Evolutionary conservation across 2,888 invertebrate species (phyloP).

Genomic region (Aspidiotus destructor): DNA sequence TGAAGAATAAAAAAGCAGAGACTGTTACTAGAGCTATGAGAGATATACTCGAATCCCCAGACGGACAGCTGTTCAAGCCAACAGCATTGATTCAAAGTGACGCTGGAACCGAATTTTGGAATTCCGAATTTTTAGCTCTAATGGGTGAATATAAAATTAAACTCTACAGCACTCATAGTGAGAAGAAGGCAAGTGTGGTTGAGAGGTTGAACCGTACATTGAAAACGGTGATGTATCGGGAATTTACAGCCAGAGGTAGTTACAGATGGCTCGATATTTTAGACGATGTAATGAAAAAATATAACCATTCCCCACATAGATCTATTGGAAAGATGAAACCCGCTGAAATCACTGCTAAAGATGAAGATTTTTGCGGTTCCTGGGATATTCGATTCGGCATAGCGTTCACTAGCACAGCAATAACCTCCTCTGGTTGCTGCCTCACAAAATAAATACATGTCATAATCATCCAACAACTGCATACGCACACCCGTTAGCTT

Average conservation of each 20-base stretch:
- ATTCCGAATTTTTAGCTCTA: background rate
- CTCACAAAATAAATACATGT: no score
- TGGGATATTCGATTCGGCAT: no score
- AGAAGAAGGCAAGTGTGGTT: background rate
- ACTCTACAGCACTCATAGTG: background rate
- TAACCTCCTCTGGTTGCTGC: no score
- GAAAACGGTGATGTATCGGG: background rate
- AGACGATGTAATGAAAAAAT: background rate
- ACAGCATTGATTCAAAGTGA: background rate
- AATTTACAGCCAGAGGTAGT: background rate
- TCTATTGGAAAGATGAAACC: background rate
- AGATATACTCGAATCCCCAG: background rate
- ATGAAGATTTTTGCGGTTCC: background rate
- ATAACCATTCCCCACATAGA: background rate
- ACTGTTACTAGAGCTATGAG: background rate
- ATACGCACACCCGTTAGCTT: no score
- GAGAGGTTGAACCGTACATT: background rate
- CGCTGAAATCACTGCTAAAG: background rate
- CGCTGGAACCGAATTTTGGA: background rate
- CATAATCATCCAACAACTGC: no score
- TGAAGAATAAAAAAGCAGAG: background rate
- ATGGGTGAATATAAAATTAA: background rate
- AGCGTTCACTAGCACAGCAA: no score
- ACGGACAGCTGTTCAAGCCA: background rate
- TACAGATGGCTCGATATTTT: background rate